A percentile compares a stretch with the other conserved stretches of the same genome.
Evolutionary conservation across 2,113 vertebrate genomes (phyloP).

Genomic region (Calidris pygmaea): DNA sequence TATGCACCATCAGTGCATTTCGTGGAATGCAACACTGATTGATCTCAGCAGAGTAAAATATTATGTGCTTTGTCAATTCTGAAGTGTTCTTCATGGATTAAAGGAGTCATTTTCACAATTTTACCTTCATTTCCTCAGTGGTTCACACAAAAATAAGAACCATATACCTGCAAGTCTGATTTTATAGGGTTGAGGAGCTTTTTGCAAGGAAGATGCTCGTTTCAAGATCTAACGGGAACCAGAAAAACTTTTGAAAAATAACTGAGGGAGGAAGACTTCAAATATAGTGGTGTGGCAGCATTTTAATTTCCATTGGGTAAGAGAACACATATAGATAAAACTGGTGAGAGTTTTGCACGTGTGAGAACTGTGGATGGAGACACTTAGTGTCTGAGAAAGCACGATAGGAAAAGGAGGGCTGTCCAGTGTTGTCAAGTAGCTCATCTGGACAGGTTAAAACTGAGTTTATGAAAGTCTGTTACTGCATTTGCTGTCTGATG

Average conservation of each 20-base stretch:
- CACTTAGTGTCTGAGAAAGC: neutral
- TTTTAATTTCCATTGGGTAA: neutral
- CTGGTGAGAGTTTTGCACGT: neutral
- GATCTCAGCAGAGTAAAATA: neutral
- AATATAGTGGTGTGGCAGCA: neutral
- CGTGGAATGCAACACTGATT: neutral
- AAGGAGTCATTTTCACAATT: neutral
- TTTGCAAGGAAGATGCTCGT: neutral
- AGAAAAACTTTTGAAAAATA: neutral
- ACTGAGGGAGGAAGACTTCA: neutral
- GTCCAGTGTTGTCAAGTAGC: neutral
- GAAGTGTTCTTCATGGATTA: neutral
- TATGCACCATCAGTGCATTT: neutral
- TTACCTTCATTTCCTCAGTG: neutral
- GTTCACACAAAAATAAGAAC: neutral
- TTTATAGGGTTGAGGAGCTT: neutral
- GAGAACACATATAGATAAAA: neutral
- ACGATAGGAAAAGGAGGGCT: neutral
- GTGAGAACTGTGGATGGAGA: neutral
- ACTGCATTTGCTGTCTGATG: neutral
- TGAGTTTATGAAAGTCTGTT: conserved; percentile 8
- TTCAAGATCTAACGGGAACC: neutral
- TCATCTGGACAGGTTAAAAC: conserved; percentile 25
- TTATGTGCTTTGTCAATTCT: neutral
- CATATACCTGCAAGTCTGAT: neutral